These are phyloP conservation scores for Drosophila nigromelanica DNA, from an alignment of 1,140 invertebrate species.

Conservation along the genomic window DNA sequence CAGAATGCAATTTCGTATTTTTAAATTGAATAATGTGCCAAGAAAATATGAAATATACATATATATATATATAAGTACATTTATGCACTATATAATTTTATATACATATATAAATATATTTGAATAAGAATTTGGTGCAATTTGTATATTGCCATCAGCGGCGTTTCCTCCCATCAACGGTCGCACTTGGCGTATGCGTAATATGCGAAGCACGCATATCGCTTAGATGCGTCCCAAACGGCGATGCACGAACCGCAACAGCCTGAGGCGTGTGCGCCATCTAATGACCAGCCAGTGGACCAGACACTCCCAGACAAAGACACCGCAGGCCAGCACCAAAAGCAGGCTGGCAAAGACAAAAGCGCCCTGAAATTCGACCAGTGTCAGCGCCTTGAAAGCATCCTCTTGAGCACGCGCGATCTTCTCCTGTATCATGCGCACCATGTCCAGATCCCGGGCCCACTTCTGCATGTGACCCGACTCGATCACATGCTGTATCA, in stretches of 20 bases:
- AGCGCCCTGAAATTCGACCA: slow-evolving; percentile 60
- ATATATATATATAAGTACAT: slow-evolving; percentile 48
- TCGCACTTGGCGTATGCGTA: slow-evolving; percentile 44
- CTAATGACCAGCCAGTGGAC: slow-evolving; percentile 38
- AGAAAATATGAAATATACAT: slow-evolving; percentile 62
- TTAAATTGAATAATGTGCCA: slow-evolving; percentile 82
- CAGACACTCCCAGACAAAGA: slow-evolving; percentile 55
- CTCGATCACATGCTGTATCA: slow-evolving; percentile 78
- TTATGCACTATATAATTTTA: slow-evolving; percentile 32
- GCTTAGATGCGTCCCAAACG: slow-evolving; percentile 25
- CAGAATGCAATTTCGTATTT: slow-evolving; percentile 76
- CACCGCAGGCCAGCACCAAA: slow-evolving; percentile 39
- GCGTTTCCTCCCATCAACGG: slow-evolving; percentile 3
- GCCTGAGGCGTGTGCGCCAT: slow-evolving; percentile 39
- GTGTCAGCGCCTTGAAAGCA: slow-evolving; percentile 60
- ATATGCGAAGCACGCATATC: neutral
- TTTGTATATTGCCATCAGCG: slow-evolving; percentile 20
- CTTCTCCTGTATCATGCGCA: slow-evolving; percentile 69
- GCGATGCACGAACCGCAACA: slow-evolving; percentile 43
- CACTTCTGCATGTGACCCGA: slow-evolving; percentile 82
- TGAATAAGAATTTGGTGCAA: slow-evolving; percentile 22
- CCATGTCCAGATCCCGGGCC: slow-evolving; percentile 72
- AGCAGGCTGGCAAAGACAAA: slow-evolving; percentile 57
- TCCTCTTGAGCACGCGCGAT: slow-evolving; percentile 59
- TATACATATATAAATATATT: slow-evolving; percentile 34